Evolutionary conservation across 2,113 vertebrate genomes (phyloP).

Genomic region (Mungos mungo): DNA sequence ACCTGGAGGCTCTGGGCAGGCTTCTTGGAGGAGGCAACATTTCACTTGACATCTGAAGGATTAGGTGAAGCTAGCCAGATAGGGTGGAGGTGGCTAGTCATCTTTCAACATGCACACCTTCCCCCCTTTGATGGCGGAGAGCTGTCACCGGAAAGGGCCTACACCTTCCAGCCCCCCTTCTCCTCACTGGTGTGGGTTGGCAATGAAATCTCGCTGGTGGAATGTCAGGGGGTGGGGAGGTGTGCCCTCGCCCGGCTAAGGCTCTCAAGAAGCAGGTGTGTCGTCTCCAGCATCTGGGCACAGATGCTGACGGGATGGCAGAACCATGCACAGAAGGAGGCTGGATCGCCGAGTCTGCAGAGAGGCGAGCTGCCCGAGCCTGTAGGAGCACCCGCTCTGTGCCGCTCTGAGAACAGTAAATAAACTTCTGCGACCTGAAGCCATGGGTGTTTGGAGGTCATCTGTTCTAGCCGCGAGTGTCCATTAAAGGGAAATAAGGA

Average conservation of each 20-base stretch:
- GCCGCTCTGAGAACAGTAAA: background rate
- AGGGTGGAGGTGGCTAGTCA: too few species aligned
- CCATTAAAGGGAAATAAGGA: background rate
- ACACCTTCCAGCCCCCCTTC: background rate
- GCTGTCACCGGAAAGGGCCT: background rate
- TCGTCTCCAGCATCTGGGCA: background rate
- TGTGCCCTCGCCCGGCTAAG: background rate
- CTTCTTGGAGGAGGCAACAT: background rate
- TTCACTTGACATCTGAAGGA: background rate
- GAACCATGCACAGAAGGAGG: background rate
- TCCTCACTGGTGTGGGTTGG: background rate
- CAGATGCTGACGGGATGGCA: background rate
- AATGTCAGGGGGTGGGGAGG: too few species aligned
- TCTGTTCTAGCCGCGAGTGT: background rate
- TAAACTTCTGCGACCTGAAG: background rate
- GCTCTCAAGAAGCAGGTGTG: background rate
- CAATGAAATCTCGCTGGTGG: fast-evolving
- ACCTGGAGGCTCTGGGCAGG: background rate
- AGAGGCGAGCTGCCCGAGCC: background rate
- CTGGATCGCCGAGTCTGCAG: fast-evolving
- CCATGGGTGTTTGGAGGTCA: background rate
- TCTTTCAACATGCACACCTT: background rate
- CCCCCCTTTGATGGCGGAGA: background rate
- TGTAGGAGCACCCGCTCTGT: background rate
- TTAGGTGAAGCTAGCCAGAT: background rate